These are phyloP conservation scores for Drosophila vallismaia DNA, from an alignment of 2,888 invertebrate species.

Conservation along the genomic window DNA sequence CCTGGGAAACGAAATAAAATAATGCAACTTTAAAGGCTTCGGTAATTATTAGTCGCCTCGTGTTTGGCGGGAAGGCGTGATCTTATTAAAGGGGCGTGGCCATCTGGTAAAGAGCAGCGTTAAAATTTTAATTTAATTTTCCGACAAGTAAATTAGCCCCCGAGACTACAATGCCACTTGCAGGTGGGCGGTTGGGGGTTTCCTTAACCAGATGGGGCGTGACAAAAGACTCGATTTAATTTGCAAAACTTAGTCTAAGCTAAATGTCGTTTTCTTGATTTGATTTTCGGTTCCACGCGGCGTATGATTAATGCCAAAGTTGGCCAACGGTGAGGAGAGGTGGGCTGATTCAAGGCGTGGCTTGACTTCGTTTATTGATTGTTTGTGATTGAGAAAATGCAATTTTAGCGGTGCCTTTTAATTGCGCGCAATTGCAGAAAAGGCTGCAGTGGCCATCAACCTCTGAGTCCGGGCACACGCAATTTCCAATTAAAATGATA, in stretches of 20 bases:
- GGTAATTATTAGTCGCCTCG: conserved; percentile 23
- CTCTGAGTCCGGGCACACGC: conserved; percentile 80
- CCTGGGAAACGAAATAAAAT: conserved; percentile 18
- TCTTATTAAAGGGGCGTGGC: conserved; percentile 34
- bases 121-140: conserved; percentile 42
- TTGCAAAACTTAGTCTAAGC: conserved; percentile 30
- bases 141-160: conserved; percentile 38
- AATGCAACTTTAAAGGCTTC: conserved; percentile 30
- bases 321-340: conserved; percentile 4
- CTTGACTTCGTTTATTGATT: conserved; percentile 46
- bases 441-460: conserved; percentile 11
- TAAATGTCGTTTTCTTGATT: conserved; percentile 33
- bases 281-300: conserved; percentile 49
- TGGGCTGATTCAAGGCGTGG: conserved; percentile 40
- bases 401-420: conserved; percentile 65
- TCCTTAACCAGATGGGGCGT: conserved; percentile 9
- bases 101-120: conserved; percentile 34
- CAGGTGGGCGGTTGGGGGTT: conserved; percentile 9
- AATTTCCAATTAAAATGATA: conserved; percentile 65
- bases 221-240: conserved; percentile 59
- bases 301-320: conserved; percentile 59
- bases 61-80: background rate
- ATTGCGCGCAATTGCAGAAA: conserved; percentile 51
- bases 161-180: no score
- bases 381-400: conserved; percentile 51